A percentile compares a stretch with the other conserved stretches of the same genome.
Evolutionary conservation across 2,797 vertebrate species (phyloP).

Genomic region (Eurystomus glaucurus): DNA sequence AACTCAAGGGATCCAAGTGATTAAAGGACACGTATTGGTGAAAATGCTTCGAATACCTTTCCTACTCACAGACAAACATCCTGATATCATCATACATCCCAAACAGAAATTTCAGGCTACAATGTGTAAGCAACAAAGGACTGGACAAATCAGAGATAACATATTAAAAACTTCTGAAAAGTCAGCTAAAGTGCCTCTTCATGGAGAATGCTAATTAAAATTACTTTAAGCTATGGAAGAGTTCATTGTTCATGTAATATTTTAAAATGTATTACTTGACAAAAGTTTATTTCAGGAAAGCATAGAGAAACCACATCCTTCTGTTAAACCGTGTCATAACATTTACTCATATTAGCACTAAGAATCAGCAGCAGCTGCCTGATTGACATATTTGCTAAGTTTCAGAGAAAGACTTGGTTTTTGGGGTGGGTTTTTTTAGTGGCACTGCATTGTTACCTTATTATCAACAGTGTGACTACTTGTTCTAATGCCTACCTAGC

Average conservation of each 20-base stretch:
- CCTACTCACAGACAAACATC: not conserved
- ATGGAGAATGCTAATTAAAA: not conserved
- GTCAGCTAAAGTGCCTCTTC: not conserved
- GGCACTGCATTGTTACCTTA: not conserved
- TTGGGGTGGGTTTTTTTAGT: not conserved
- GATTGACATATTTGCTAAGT: not conserved
- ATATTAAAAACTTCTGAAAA: conserved; percentile 33
- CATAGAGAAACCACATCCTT: not conserved
- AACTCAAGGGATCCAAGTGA: not conserved
- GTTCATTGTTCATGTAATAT: not conserved
- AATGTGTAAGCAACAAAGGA: not conserved
- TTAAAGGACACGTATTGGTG: not conserved
- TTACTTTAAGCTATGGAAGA: not conserved
- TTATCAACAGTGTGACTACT: not conserved
- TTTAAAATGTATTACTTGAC: not conserved
- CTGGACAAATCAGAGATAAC: not conserved
- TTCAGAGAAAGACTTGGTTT: not conserved
- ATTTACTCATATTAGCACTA: not conserved
- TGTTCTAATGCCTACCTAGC: not conserved
- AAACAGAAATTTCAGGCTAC: not conserved
- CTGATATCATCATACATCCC: not conserved
- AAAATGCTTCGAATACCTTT: not conserved
- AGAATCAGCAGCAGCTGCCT: not conserved
- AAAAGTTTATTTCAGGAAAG: not conserved
- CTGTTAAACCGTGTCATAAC: not conserved